A percentile compares a stretch with the other conserved stretches of the same genome.
Conservation (phyloP, 2,113 vertebrate species). For the Mystacornis crossleyi region DNA sequence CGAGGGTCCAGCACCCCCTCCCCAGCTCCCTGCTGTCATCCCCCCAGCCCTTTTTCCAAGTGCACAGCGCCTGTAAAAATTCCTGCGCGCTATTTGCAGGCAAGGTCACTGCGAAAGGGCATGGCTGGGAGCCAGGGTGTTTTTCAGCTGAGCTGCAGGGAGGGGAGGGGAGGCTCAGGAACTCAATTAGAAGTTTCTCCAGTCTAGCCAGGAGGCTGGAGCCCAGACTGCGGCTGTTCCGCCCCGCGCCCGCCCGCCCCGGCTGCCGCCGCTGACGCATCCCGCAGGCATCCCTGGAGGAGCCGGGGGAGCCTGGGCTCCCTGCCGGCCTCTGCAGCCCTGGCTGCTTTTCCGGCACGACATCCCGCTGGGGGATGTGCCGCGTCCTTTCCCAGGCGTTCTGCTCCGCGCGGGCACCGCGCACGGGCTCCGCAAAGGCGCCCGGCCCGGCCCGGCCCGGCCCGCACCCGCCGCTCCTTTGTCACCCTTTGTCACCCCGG, state of each 20-base stretch:
- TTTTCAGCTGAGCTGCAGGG: constrained; percentile 81
- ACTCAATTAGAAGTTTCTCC: constrained; percentile 95
- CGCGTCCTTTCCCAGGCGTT: background rate
- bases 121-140: constrained; percentile 77
- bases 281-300: constrained; percentile 84
- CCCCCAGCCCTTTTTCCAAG: constrained; percentile 24
- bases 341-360: background rate
- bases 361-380: background rate
- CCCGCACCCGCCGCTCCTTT: background rate
- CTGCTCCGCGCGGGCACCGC: background rate
- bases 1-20: background rate
- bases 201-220: constrained; percentile 91
- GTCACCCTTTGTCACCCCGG: background rate
- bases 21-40: background rate
- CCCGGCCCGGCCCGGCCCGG: background rate
- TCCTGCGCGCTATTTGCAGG: constrained; percentile 79
- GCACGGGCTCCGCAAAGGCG: background rate
- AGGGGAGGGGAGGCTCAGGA: constrained; percentile 84
- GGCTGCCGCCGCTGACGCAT: constrained; percentile 85
- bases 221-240: constrained; percentile 90
- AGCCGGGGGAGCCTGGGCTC: background rate
- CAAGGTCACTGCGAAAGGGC: constrained; percentile 84
- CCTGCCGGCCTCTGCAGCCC: background rate
- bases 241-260: constrained; percentile 54
- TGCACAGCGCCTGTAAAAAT: constrained; percentile 60